Evolutionary conservation across 2,888 invertebrate species (phyloP).

Genomic region (Uloborus plumipes): DNA sequence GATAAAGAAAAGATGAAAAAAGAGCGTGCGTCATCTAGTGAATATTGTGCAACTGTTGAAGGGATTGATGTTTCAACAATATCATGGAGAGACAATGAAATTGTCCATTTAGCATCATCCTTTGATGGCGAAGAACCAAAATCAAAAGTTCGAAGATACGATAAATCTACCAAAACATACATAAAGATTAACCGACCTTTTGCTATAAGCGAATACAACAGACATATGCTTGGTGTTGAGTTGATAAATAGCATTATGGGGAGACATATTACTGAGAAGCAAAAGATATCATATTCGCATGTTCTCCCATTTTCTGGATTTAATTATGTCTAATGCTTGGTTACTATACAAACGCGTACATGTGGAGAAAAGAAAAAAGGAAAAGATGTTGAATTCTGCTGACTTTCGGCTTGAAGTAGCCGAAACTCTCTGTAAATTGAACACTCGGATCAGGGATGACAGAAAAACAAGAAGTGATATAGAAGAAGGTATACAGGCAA

Average conservation of each 20-base stretch:
- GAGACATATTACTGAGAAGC: constrained; percentile 18
- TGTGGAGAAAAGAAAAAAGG: neutral
- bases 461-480: neutral
- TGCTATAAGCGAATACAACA: neutral
- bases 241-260: neutral
- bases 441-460: neutral
- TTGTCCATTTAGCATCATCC: neutral
- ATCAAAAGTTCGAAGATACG: neutral
- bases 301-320: constrained; percentile 59
- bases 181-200: neutral
- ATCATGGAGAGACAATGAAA: constrained; percentile 3
- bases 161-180: too few relatives aligned
- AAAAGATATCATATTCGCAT: constrained; percentile 57
- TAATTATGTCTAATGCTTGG: constrained; percentile 54
- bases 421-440: neutral
- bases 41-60: neutral
- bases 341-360: constrained; percentile 41
- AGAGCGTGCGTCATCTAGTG: neutral
- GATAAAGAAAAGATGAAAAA: neutral
- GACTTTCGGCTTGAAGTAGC: neutral
- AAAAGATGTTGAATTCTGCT: neutral
- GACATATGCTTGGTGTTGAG: constrained; percentile 3
- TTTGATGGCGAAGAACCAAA: neutral
- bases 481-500: neutral
- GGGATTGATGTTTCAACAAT: neutral